These are phyloP conservation scores for Drosophila ironensis DNA, from an alignment of 1,140 invertebrate genomes.

Conservation along the genomic window DNA sequence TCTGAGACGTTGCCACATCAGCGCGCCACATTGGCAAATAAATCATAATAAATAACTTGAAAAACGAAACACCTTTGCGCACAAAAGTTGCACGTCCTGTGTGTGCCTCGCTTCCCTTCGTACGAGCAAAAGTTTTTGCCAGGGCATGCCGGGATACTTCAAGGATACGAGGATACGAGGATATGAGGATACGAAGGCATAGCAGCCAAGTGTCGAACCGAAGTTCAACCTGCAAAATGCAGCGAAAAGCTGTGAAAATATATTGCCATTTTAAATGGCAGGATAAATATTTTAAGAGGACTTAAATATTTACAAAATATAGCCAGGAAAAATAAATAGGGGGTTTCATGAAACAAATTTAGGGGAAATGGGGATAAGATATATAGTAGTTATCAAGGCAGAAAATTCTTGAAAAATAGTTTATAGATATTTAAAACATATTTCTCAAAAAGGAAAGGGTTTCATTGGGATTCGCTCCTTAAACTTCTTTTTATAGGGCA, in stretches of 20 bases:
- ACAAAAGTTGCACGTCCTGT: slow-evolving; percentile 71
- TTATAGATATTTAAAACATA: too few relatives aligned
- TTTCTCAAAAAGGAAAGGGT: too few relatives aligned
- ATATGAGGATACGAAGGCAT: too few relatives aligned
- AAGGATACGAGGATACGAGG: too few relatives aligned
- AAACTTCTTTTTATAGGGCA: neutral
- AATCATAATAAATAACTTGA: slow-evolving; percentile 81
- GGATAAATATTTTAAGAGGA: neutral
- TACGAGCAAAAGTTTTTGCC: slow-evolving; percentile 25
- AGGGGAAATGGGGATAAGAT: too few relatives aligned
- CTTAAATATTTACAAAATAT: too few relatives aligned
- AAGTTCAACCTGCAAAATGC: slow-evolving; percentile 3
- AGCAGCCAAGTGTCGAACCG: neutral
- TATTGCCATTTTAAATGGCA: neutral
- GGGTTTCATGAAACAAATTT: too few relatives aligned
- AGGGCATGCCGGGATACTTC: neutral
- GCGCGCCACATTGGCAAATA: slow-evolving; percentile 77
- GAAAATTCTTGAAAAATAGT: too few relatives aligned
- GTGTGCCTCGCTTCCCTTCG: slow-evolving; percentile 12
- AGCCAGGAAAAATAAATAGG: too few relatives aligned
- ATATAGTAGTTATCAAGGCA: too few relatives aligned
- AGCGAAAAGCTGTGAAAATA: slow-evolving; percentile 15
- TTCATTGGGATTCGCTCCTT: too few relatives aligned
- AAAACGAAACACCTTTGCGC: slow-evolving; percentile 78
- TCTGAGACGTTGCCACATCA: slow-evolving; percentile 66